A percentile compares a stretch with the other conserved stretches of the same genome.
These are phyloP conservation scores for Gracilinanus agilis DNA, from an alignment of 2,113 vertebrate species.

Conservation along the genomic window DNA sequence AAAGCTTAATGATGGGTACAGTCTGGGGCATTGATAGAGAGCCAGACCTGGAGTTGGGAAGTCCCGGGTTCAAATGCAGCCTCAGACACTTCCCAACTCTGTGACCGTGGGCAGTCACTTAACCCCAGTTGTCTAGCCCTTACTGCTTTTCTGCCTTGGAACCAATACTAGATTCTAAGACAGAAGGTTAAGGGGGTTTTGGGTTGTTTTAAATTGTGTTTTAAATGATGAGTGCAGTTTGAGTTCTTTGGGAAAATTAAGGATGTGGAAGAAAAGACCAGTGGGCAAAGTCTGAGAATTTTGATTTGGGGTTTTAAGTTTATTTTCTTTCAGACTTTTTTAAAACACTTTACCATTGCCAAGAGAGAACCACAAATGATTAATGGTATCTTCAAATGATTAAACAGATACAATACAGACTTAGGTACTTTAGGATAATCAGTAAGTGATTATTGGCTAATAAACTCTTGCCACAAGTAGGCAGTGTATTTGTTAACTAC, in stretches of 20 bases:
- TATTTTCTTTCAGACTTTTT: background rate
- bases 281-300: background rate
- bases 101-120: no score
- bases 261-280: slow-evolving; percentile 30
- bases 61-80: no score
- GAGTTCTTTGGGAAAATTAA: slow-evolving; percentile 27
- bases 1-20: background rate
- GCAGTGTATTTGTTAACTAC: background rate
- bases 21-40: slow-evolving; percentile 3
- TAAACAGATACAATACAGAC: slow-evolving; percentile 6
- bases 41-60: no score
- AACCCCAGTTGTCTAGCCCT: no score
- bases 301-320: slow-evolving; percentile 12
- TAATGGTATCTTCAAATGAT: slow-evolving; percentile 12
- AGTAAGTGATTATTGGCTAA: background rate
- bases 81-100: no score
- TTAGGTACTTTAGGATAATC: background rate
- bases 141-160: no score
- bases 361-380: background rate
- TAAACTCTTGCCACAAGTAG: background rate
- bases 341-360: background rate
- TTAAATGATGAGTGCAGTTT: slow-evolving; percentile 18
- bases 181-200: no score
- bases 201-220: background rate
- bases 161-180: no score